Base-by-base conservation (phyloP, 2,888 invertebrate genomes). In the Hetaerina titia region DNA sequence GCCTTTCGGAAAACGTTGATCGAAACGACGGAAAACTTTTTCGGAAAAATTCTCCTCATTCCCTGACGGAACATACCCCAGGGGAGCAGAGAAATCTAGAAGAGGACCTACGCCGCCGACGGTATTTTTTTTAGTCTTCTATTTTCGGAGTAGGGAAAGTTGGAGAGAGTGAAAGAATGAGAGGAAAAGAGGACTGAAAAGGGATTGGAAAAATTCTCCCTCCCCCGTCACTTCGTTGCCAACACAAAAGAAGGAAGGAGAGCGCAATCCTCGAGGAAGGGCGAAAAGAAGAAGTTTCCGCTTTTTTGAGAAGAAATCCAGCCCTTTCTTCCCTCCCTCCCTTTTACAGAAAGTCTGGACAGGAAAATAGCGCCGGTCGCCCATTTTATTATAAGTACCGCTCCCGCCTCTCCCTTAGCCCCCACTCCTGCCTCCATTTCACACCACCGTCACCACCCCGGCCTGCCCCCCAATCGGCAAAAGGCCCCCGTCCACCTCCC, bases 401-500 rank as follows among this genome's bases (percentile, higher is more conserved):
- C 81, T 81, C 81, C 81, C 31, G 81, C 81, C 81, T 31, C 60
- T 31, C 31, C 31, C 15, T 7, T 13, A 15, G 9, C 81, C 81
- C 25, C 31, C 57, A 15, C 57, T 13, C 22, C 57, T 57, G 89
- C 89, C 57, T 89, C 57, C 58, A 8, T 15, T 58, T 89, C 58
- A 89, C 58, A 89, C 56, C n/a, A 15, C 89, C 57, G 8, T 22
- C 22, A 17, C 22, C 89, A 17, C 88, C 56, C 88, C 45, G 88
- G 57, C 56, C 88, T 15, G 17, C 58, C 57, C 58, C 58, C 57
- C 89, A 89, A 56, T 56, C 45, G 88, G 88, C 45, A 88, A 58
- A 45, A 17, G 89, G 57, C 25, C 22, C n/a, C 81, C 95, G 95
- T 88, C 95, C 95, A 22, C 56, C 8, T 45, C 45, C 64, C 94